These are phyloP conservation scores for Patella pellucida DNA, from an alignment of 2,888 invertebrate species.

Conservation along the genomic window DNA sequence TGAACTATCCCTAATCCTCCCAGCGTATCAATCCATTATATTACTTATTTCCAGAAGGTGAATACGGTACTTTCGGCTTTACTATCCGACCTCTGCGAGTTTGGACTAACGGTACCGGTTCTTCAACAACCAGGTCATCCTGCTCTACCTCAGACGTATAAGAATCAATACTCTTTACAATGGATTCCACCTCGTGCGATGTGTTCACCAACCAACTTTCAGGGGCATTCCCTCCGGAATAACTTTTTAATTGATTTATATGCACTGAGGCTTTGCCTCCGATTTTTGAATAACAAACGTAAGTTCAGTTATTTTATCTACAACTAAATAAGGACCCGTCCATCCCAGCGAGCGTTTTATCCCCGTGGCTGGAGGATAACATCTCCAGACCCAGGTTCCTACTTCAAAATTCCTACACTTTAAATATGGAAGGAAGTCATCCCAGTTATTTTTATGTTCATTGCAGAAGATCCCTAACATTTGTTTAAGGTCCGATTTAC, in stretches of 20 bases:
- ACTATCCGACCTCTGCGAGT: neutral
- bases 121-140: neutral
- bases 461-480: neutral
- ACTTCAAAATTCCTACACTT: neutral
- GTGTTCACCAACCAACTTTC: neutral
- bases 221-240: neutral
- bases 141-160: neutral
- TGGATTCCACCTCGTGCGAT: neutral
- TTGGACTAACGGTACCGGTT: neutral
- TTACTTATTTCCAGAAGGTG: neutral
- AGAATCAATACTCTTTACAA: neutral
- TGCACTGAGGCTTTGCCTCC: neutral
- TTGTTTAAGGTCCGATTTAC: neutral
- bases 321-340: neutral
- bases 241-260: neutral
- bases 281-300: neutral
- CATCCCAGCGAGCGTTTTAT: neutral
- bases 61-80: neutral
- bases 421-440: neutral
- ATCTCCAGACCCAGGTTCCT: neutral
- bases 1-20: no score
- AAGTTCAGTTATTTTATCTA: neutral
- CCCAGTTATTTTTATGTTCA: no score
- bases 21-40: no score
- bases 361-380: neutral